phyloP scores from a whole-genome alignment of 2,797 vertebrate genomes.

The Bucorvus abyssinicus region DNA sequence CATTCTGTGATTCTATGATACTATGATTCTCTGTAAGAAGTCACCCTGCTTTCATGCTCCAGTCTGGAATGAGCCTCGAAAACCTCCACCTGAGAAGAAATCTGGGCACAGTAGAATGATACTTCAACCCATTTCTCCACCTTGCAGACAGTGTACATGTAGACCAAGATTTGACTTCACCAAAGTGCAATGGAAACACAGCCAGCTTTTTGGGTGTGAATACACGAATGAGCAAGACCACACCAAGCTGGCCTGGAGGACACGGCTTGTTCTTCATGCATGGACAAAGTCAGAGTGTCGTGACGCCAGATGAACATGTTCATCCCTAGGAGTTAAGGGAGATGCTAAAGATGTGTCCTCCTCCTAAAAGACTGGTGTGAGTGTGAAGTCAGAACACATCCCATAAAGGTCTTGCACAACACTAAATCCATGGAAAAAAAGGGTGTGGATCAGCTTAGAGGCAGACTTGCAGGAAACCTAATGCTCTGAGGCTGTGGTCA shows the following conservation, averaged over 20 bases:
- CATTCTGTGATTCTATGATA: background rate
- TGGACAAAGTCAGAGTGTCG: background rate
- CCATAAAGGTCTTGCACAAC: background rate
- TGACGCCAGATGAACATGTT: accelerated
- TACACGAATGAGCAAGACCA: background rate
- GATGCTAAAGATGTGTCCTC: background rate
- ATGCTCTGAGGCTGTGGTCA: background rate
- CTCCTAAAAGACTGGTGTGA: background rate
- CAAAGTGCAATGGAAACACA: background rate
- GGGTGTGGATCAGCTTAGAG: background rate
- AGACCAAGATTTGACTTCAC: background rate
- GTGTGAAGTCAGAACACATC: background rate
- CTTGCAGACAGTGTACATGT: background rate
- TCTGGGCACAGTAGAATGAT: background rate
- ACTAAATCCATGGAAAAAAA: background rate
- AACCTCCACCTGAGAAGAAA: background rate
- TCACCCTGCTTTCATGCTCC: background rate
- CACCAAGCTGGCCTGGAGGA: background rate
- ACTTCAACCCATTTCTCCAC: background rate
- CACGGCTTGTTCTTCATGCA: background rate
- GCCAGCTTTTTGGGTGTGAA: too few relatives aligned
- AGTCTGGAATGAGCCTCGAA: background rate
- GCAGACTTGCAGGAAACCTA: background rate
- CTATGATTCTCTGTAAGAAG: background rate
- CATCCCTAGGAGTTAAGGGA: background rate